phyloP scores from a whole-genome alignment of 2,888 invertebrate genomes.

The Danaus chrysippus region DNA sequence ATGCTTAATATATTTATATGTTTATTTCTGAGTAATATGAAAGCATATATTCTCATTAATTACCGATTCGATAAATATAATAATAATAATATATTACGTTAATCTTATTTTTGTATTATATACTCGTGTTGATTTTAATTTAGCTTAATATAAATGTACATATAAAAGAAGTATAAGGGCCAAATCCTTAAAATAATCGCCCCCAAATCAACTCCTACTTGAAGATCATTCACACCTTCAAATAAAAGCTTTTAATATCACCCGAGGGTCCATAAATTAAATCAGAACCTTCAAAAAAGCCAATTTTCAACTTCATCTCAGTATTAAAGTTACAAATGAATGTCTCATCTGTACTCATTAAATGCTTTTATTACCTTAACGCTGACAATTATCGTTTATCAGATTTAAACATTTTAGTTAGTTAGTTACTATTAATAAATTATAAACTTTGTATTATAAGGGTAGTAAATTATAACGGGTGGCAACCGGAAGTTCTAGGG shows the following conservation, averaged over 20 bases:
- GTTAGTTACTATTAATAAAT: neutral
- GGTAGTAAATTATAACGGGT: no score
- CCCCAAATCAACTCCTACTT: constrained; percentile 26
- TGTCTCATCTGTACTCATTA: constrained; percentile 15
- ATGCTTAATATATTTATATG: constrained; percentile 9
- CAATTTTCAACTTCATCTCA: constrained; percentile 35
- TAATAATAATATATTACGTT: no score
- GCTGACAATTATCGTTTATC: neutral
- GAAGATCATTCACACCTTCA: constrained; percentile 26
- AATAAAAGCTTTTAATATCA: constrained; percentile 38
- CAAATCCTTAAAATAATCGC: constrained; percentile 17
- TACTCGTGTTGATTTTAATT: neutral
- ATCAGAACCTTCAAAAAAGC: constrained; percentile 36
- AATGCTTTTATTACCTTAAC: neutral
- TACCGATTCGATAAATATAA: no score
- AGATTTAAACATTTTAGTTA: neutral
- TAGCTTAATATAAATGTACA: neutral
- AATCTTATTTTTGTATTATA: no score
- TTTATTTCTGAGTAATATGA: neutral
- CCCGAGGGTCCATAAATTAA: constrained; percentile 43
- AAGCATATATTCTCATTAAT: no score
- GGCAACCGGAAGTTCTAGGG: no score
- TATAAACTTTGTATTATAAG: no score
- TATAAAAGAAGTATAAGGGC: neutral
- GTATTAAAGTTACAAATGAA: constrained; percentile 32